Base-by-base conservation (phyloP, 2,113 vertebrate genomes). In the Calyptomena viridis region DNA sequence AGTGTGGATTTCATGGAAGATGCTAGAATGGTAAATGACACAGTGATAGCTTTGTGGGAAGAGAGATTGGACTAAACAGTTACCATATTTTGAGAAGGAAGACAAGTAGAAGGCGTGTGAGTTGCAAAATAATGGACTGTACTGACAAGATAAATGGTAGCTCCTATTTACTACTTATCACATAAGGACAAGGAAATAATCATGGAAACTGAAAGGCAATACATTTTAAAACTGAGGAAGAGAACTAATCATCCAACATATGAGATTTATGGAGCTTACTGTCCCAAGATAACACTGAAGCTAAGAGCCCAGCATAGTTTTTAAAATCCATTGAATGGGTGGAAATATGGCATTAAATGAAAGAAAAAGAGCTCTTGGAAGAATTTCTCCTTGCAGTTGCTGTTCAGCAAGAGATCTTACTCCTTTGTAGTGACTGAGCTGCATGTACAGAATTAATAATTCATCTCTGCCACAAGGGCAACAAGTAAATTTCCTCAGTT, bases 161-260 rank as follows among this genome's bases (percentile, higher is more conserved):
- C 37, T 67, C 46, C 75, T 88, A 60, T 95, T 95, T 95, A 66
- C 66, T 90, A 47, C 85, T 93, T 82, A 85, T 44, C n/a, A 8
- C 56, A 35, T 71, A 78, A 47, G 66, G 84, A 89, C 85, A 83
- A 85, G 82, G 49, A 96, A 92, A 94, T 94, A 95, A 86, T 93
- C 24, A 69, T 2, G 3, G 82, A 94, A 92, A 90, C 90, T 73
- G 90, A 73, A 94, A 87, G 62, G 53, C 71, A 87, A 52, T 95
- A 56, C 55, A 21, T 89, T 89, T 77, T 91, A 90, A 77, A 90
- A 79, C 53, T 58, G 37, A 72, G 49, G 27, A 75, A 93, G 84
- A 68, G 39, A 94, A 59, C 59, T 71, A 84, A 87, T 91, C 80
- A 78, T 84, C 35, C 73, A 84, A 37, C 68, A 35, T 50, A 44